These are phyloP conservation scores for Arrhamphus sclerolepis DNA, from an alignment of 2,797 vertebrate genomes.

Conservation along the genomic window DNA sequence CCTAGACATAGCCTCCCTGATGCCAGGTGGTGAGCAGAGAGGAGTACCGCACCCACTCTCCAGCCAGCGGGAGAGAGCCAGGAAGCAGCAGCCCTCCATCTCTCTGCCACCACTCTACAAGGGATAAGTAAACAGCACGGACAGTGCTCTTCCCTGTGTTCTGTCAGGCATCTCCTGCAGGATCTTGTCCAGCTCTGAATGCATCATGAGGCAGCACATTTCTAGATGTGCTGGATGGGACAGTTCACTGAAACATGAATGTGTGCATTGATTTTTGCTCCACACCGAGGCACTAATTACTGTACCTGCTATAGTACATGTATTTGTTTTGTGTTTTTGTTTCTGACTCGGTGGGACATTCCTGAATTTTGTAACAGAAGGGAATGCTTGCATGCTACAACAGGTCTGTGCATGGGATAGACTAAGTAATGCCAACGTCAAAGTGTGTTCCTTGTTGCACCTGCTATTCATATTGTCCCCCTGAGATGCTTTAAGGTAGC, in stretches of 20 bases:
- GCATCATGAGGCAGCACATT: constrained; percentile 33
- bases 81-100: constrained; percentile 35
- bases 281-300: constrained; percentile 44
- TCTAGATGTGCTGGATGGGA: constrained; percentile 16
- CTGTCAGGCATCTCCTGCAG: constrained; percentile 24
- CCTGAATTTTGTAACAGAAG: constrained; percentile 37
- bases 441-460: constrained; percentile 5
- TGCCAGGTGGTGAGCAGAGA: constrained; percentile 77
- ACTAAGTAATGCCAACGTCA: constrained; percentile 13
- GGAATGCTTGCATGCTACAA: constrained; percentile 36
- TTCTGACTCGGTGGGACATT: constrained; percentile 56
- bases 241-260: constrained; percentile 20
- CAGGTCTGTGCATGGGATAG: constrained; percentile 28
- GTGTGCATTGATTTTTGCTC: constrained; percentile 30
- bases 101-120: constrained; percentile 7
- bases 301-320: constrained; percentile 45
- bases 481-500: not conserved
- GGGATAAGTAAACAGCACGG: constrained; percentile 47
- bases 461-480: not conserved
- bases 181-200: constrained; percentile 29
- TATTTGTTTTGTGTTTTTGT: constrained; percentile 61
- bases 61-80: constrained; percentile 30
- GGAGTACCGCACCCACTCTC: constrained; percentile 60
- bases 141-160: constrained; percentile 27
- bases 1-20: constrained; percentile 69